Conservation (phyloP, 2,888 invertebrate genomes). For the Acronicta aceris region DNA sequence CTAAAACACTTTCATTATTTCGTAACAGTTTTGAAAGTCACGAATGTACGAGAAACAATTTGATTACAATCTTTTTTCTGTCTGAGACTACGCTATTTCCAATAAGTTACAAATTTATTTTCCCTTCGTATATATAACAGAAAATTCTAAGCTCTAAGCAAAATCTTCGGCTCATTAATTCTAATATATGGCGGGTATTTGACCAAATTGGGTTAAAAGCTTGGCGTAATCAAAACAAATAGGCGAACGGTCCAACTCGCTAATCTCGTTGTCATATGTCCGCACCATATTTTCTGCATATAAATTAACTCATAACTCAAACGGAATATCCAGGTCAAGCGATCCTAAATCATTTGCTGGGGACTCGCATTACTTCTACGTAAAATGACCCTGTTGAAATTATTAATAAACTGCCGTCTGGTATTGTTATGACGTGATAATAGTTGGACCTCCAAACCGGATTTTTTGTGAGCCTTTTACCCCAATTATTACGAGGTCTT, state of each 20-base stretch:
- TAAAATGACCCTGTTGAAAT: constrained; percentile 54
- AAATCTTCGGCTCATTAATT: constrained; percentile 2
- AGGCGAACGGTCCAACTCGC: constrained; percentile 36
- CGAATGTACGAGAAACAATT: neutral
- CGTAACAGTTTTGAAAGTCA: neutral
- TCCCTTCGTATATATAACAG: neutral
- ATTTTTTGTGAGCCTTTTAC: neutral
- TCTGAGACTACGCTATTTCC: neutral
- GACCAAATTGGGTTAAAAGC: constrained; percentile 35
- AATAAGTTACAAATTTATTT: neutral
- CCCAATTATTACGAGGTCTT: neutral
- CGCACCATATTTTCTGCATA: constrained; percentile 68
- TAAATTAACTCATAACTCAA: constrained; percentile 78
- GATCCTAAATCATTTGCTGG: constrained; percentile 71
- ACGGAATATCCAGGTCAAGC: constrained; percentile 72
- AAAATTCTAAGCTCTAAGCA: neutral
- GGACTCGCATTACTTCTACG: constrained; percentile 54
- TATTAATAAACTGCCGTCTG: constrained; percentile 38
- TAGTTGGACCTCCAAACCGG: neutral
- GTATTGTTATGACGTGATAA: constrained; percentile 9
- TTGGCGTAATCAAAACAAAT: constrained; percentile 51
- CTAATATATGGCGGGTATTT: constrained; percentile 6
- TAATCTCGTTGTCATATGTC: constrained; percentile 57
- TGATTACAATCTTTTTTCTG: neutral
- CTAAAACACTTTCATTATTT: neutral